phyloP scores from a whole-genome alignment of 92 coral and sea anemone genomes.

The Desmophyllum pertusum region DNA sequence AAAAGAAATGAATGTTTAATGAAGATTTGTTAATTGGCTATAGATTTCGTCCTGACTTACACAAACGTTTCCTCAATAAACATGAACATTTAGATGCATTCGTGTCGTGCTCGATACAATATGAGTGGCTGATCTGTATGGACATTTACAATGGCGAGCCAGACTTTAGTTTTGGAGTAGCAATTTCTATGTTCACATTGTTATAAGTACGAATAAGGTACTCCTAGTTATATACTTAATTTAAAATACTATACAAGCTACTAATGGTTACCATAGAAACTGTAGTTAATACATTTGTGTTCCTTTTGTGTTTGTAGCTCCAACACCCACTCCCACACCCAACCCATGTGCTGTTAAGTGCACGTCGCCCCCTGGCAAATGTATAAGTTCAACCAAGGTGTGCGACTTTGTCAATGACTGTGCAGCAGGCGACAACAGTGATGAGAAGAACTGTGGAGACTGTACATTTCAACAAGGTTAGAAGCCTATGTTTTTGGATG shows the following conservation, averaged over 20 bases:
- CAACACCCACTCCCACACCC: constrained; percentile 87
- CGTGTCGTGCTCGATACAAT: too few species aligned
- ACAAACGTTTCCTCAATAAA: too few species aligned
- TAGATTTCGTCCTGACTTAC: too few species aligned
- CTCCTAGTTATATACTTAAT: too few species aligned
- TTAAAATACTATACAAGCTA: background rate
- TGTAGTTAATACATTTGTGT: background rate
- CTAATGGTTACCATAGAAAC: background rate
- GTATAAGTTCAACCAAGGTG: constrained; percentile 70
- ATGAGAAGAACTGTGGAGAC: constrained; percentile 83
- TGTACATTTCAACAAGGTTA: constrained; percentile 91
- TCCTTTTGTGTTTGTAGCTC: constrained; percentile 45
- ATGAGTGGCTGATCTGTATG: too few species aligned
- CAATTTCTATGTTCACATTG: background rate
- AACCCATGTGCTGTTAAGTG: constrained; percentile 94
- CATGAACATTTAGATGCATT: too few species aligned
- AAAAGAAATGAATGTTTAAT: too few species aligned
- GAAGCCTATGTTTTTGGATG: background rate
- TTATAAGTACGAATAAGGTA: too few species aligned
- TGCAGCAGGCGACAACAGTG: constrained; percentile 83
- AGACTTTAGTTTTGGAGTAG: too few species aligned
- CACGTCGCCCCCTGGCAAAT: constrained; percentile 69
- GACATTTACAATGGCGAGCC: too few species aligned
- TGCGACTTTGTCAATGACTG: constrained; percentile 96
- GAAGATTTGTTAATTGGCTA: too few species aligned